Evolutionary conservation across 1,140 invertebrate genomes (phyloP), one percentile per base, ranked within the genome.

Genomic region (Linepithema humile): DNA sequence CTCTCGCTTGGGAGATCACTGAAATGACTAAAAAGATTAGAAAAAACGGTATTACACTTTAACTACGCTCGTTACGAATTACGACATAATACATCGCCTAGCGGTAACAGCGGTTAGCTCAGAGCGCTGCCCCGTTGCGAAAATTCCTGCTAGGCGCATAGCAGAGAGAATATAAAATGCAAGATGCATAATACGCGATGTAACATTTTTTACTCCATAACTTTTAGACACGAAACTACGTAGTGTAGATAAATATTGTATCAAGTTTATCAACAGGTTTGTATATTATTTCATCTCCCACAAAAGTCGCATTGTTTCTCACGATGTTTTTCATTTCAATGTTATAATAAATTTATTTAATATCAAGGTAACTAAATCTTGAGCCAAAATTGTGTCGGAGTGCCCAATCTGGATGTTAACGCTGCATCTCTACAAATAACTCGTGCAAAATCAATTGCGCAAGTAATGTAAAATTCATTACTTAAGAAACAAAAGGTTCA

Each of bases 11-110:
- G 48, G 3, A 32, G 64, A 43, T 55, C 64, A 17, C 64, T 70
- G 26, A 80, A 80, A 70, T 43, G 38, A 53, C 12, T 20, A 43
- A 80, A 77, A 45, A 69, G 67, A 80, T 70, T 57, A 80, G 48
- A 80, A 80, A 80, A 80, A 80, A 80, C 75, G 75, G 75, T 80
- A 80, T 69, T 80, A 23, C 38, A n/a, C 75, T 55, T 80, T 80
- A 80, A 80, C 75, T 40, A 32, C 48, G 35, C 75, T 80, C n/a
- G 64, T 80, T 80, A 80, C 50, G 48, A 80, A 80, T 80, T 80
- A 80, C 75, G 50, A 80, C 75, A 80, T 78, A 69, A 78, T 80
- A 70, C 64, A 53, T 70, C 62, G 64, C 50, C 64, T 80, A 80
- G 75, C 75, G 75, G 75, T 69, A 80, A 80, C 48, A 3, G 64